A percentile compares a stretch with the other conserved stretches of the same genome.
Conservation (phyloP, 2,797 vertebrate genomes). For the Rallus crepitans region DNA sequence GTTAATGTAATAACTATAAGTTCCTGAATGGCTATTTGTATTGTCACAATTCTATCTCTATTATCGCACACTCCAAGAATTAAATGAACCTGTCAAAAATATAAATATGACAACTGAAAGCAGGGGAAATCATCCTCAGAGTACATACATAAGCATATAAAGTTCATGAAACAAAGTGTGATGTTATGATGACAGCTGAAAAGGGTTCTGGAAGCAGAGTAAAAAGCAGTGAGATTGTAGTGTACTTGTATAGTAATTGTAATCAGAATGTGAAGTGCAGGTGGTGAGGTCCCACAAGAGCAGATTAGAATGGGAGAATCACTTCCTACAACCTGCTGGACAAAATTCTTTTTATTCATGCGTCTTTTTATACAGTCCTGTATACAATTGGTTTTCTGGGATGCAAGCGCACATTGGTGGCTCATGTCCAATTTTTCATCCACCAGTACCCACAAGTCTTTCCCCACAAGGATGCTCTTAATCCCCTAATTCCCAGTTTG, state of each 20-base stretch:
- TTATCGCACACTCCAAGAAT: background rate
- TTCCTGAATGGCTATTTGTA: background rate
- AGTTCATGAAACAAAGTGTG: background rate
- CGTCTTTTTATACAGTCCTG: background rate
- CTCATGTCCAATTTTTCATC: background rate
- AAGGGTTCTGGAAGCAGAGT: background rate
- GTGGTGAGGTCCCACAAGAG: background rate
- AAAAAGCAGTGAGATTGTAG: background rate
- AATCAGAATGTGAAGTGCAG: background rate
- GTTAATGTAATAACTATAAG: background rate
- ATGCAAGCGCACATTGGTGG: background rate
- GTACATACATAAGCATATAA: background rate
- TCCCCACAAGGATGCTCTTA: background rate
- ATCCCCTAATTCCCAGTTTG: background rate
- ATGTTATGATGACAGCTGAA: background rate
- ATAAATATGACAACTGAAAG: background rate
- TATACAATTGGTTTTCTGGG: background rate
- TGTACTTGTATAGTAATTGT: background rate
- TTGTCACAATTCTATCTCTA: background rate
- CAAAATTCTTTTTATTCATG: background rate
- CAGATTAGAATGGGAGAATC: background rate
- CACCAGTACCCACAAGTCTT: background rate
- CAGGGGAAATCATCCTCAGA: background rate
- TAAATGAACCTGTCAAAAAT: background rate
- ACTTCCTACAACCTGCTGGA: background rate